A percentile compares a stretch with the other conserved stretches of the same genome.
Evolutionary conservation across 37 sponge, comb jelly and placozoan species (phyloP).

Genomic region (Halisarca cf. caerulea): DNA sequence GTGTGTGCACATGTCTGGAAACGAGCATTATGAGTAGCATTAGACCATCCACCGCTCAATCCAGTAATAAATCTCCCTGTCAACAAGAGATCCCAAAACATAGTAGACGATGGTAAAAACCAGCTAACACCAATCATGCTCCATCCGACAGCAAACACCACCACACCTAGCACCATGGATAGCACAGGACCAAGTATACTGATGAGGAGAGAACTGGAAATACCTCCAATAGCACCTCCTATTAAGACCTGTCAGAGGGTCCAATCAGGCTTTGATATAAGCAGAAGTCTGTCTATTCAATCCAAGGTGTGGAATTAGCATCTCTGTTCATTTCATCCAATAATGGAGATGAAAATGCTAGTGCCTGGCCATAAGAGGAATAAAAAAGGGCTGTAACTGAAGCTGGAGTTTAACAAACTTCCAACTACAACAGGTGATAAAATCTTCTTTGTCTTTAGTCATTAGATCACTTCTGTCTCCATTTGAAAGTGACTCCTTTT

Average conservation of each 20-base stretch:
- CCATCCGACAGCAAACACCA: slow-evolving; percentile 57
- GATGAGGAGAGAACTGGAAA: background rate
- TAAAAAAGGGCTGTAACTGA: no score
- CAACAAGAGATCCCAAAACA: slow-evolving; percentile 29
- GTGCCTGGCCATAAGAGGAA: background rate
- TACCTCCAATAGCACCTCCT: slow-evolving; percentile 63
- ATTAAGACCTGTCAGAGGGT: slow-evolving; percentile 30
- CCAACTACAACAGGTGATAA: no score
- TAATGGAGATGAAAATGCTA: background rate
- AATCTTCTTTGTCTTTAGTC: no score
- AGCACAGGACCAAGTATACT: slow-evolving; percentile 30
- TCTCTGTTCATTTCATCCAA: background rate
- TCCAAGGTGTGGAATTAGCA: background rate
- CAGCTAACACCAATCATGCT: slow-evolving; percentile 21
- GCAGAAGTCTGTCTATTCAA: background rate
- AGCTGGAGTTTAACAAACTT: no score
- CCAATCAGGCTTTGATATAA: slow-evolving; percentile 2
- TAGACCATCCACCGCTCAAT: no score
- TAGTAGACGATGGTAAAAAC: background rate
- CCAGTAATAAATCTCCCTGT: slow-evolving; percentile 68
- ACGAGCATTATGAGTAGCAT: no score
- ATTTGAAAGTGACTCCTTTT: no score
- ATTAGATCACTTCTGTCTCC: no score
- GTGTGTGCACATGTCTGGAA: no score
- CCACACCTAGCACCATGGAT: slow-evolving; percentile 35